phyloP scores from a whole-genome alignment of 2,888 invertebrate species.

The Holacanthella duospinosa region DNA sequence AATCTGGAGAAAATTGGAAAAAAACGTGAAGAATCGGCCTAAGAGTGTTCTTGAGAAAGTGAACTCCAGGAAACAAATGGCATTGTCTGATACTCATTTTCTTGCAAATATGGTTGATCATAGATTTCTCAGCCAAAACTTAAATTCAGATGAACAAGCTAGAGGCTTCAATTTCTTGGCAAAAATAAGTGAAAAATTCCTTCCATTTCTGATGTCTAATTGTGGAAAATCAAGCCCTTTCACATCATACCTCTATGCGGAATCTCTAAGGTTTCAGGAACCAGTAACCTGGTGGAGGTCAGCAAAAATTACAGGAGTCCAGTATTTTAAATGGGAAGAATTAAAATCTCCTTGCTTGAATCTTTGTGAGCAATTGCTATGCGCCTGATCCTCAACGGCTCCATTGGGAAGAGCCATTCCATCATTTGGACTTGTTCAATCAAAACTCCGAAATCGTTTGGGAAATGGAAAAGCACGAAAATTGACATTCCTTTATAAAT shows the following conservation, averaged over 20 bases:
- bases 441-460: not conserved
- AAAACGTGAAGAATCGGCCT: not conserved
- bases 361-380: not conserved
- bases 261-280: not conserved
- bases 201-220: not conserved
- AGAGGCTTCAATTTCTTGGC: not conserved
- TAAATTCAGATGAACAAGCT: too few relatives aligned
- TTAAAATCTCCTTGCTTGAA: not conserved
- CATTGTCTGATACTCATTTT: not conserved
- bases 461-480: not conserved
- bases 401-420: not conserved
- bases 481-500: not conserved
- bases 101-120: not conserved
- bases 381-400: not conserved
- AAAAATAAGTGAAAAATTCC: not conserved
- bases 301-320: too few relatives aligned
- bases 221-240: not conserved
- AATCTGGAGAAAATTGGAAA: conserved; percentile 1
- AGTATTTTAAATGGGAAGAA: not conserved
- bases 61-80: not conserved
- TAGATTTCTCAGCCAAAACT: too few relatives aligned
- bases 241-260: not conserved
- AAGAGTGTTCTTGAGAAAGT: too few relatives aligned
- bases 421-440: too few relatives aligned
- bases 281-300: not conserved